Percentiles rank a stretch among this genome's conserved stretches.
phyloP scores from a whole-genome alignment of 2,888 invertebrate genomes.

The Nephrotoma guestfalica region DNA sequence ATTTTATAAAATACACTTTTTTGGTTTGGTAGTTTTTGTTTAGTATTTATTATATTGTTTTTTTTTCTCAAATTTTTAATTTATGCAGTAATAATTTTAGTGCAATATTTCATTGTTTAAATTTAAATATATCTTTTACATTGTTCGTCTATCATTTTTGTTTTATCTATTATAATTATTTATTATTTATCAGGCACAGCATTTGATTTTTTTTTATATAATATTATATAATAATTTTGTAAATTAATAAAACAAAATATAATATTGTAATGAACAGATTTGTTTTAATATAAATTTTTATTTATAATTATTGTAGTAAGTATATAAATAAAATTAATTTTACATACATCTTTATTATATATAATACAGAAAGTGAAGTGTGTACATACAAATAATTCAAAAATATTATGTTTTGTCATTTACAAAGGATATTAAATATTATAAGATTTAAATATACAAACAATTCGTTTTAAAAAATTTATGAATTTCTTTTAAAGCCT shows the following conservation, averaged over 20 bases:
- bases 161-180: not conserved
- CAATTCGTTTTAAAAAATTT: not conserved
- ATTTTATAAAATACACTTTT: not conserved
- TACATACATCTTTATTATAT: not conserved
- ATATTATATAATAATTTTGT: not conserved
- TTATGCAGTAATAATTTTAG: not conserved
- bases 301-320: too few species aligned
- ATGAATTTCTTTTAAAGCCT: not conserved
- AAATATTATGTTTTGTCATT: not conserved
- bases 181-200: not conserved
- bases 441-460: not conserved
- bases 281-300: not conserved
- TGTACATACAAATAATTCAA: not conserved
- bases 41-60: too few species aligned
- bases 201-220: conserved; percentile 1
- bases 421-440: not conserved
- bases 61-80: too few species aligned
- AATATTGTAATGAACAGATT: not conserved
- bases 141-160: not conserved
- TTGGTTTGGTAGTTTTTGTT: not conserved
- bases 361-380: not conserved
- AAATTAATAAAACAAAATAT: not conserved
- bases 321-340: not conserved
- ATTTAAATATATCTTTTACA: not conserved
- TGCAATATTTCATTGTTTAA: not conserved